A percentile compares a stretch with the other conserved stretches of the same genome.
phyloP scores from a whole-genome alignment of 2,888 invertebrate genomes.

The Abrostola triplasia region DNA sequence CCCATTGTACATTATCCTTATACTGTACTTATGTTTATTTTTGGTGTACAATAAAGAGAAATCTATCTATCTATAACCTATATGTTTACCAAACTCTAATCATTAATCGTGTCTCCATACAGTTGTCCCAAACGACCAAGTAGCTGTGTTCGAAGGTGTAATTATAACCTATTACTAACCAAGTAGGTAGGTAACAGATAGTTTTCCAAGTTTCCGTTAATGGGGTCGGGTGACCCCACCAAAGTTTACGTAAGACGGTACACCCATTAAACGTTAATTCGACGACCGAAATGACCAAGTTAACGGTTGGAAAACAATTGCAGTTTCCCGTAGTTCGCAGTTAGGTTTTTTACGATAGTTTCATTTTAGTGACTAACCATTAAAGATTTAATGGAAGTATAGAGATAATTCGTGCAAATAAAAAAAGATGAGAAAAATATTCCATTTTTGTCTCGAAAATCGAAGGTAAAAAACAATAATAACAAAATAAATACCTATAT shows the following conservation, averaged over 20 bases:
- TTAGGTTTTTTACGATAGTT: too few species aligned
- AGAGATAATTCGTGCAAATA: too few species aligned
- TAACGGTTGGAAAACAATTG: slow-evolving; percentile 31
- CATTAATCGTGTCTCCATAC: slow-evolving; percentile 4
- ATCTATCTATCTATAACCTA: too few species aligned
- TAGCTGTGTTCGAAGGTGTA: slow-evolving; percentile 14
- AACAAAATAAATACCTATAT: too few species aligned
- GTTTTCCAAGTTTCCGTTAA: slow-evolving; percentile 34
- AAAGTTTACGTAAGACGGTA: slow-evolving; percentile 37
- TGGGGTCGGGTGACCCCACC: slow-evolving; percentile 23
- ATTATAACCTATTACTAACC: slow-evolving; percentile 26
- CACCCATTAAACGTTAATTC: slow-evolving; percentile 43
- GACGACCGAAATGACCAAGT: slow-evolving; percentile 28
- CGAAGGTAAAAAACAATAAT: too few species aligned
- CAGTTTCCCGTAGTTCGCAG: background rate
- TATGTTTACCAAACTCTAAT: background rate
- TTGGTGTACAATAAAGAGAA: too few species aligned
- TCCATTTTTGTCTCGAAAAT: too few species aligned
- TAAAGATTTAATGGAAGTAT: too few species aligned
- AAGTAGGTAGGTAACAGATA: slow-evolving; percentile 17
- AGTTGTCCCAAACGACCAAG: background rate
- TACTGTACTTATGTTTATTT: too few species aligned
- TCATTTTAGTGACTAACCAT: too few species aligned
- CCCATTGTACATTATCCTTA: too few species aligned
- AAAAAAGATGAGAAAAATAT: too few species aligned